Conservation (phyloP, 2,113 vertebrate species). For the Madoqua kirkii region DNA sequence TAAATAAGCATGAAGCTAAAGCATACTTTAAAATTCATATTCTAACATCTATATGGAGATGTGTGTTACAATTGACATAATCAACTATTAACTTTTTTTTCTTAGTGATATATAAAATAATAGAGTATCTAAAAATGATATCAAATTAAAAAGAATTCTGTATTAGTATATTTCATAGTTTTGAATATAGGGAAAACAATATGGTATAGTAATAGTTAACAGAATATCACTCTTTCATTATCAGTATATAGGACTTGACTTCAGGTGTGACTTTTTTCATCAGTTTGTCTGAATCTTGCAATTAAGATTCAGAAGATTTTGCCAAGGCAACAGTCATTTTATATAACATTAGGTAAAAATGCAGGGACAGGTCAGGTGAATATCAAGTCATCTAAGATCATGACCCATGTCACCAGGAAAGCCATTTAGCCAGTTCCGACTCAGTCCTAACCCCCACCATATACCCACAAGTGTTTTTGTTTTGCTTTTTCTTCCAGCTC, state of each 20-base stretch:
- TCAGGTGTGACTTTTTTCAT: background rate
- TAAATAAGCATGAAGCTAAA: background rate
- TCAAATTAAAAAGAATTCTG: background rate
- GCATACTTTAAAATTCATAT: background rate
- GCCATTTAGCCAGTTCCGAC: background rate
- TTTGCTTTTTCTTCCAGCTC: background rate
- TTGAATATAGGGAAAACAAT: background rate
- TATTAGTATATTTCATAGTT: background rate
- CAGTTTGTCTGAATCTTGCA: background rate
- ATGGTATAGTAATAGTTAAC: background rate
- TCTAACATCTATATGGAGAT: background rate
- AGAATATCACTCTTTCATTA: background rate
- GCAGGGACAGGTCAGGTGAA: background rate
- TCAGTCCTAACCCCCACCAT: background rate
- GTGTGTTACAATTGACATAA: background rate
- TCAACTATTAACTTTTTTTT: slow-evolving; percentile 3
- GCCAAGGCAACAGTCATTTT: background rate
- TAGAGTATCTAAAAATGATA: background rate
- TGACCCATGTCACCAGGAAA: background rate
- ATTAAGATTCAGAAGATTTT: background rate
- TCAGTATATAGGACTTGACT: background rate
- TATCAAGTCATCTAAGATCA: background rate
- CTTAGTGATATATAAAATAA: background rate
- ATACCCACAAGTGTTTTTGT: background rate
- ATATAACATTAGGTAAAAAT: background rate